A percentile compares a stretch with the other conserved stretches of the same genome.
Evolutionary conservation across 2,113 vertebrate genomes (phyloP).

Genomic region (Pygoscelis antarcticus): DNA sequence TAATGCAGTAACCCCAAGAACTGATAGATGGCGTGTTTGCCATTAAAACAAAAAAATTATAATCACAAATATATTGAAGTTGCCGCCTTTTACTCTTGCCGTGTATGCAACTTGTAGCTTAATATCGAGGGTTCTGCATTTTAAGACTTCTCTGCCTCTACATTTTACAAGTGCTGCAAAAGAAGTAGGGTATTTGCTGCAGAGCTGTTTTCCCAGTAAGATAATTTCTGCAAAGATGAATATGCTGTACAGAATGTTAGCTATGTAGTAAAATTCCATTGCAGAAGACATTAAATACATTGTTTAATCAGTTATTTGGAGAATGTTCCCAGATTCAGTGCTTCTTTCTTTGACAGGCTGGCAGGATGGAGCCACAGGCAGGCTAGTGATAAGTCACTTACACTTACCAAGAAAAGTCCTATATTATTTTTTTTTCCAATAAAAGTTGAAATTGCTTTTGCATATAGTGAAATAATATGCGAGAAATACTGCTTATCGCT

Average conservation of each 20-base stretch:
- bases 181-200: not conserved
- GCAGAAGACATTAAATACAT: constrained; percentile 56
- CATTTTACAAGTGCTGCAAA: not conserved
- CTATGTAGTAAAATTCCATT: constrained; percentile 45
- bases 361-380: not conserved
- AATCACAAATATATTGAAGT: not conserved
- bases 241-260: constrained; percentile 17
- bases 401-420: not conserved
- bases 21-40: constrained; percentile 71
- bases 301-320: constrained; percentile 60
- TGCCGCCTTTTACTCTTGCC: not conserved
- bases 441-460: not conserved
- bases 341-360: not conserved
- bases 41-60: constrained; percentile 6
- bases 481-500: not conserved
- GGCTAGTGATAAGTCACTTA: not conserved
- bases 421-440: too few relatives aligned
- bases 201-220: not conserved
- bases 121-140: not conserved
- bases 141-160: not conserved
- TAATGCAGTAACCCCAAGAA: constrained; percentile 16
- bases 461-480: not conserved
- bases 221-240: not conserved
- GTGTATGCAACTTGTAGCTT: not conserved
- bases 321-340: constrained; percentile 55